phyloP scores from a whole-genome alignment of 2,888 invertebrate genomes.

The Aradus depressus region DNA sequence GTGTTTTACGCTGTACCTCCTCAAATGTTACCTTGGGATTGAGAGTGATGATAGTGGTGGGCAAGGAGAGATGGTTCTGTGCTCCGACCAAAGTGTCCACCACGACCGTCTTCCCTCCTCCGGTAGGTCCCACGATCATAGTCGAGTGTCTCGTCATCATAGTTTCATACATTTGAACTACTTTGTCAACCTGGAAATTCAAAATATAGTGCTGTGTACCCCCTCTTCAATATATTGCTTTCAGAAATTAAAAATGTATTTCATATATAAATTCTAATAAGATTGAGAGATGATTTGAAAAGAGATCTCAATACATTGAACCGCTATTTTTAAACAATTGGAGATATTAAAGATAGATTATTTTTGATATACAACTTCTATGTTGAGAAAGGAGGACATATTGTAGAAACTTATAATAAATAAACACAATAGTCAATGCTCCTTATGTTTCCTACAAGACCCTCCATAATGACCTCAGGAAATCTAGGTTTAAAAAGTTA shows the following conservation, averaged over 20 bases:
- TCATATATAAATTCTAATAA: neutral
- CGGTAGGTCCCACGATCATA: conserved; percentile 87
- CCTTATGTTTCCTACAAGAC: too few relatives aligned
- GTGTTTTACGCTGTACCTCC: too few relatives aligned
- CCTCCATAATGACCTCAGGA: too few relatives aligned
- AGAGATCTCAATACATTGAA: neutral
- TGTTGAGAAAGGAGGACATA: too few relatives aligned
- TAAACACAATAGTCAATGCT: too few relatives aligned
- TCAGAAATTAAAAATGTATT: neutral
- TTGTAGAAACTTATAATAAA: too few relatives aligned
- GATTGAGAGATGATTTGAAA: neutral
- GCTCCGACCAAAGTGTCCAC: conserved; percentile 63
- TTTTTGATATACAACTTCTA: too few relatives aligned
- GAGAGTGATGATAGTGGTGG: conserved; percentile 66
- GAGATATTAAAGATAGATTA: too few relatives aligned
- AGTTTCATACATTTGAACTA: conserved; percentile 83
- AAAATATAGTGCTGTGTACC: neutral
- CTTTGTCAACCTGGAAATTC: conserved; percentile 60
- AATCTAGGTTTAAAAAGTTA: too few relatives aligned
- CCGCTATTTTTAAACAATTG: too few relatives aligned
- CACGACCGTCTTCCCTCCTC: conserved; percentile 83
- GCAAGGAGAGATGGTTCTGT: conserved; percentile 60
- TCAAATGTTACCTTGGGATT: conserved; percentile 79
- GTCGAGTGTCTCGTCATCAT: conserved; percentile 90
- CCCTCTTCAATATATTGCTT: too few relatives aligned